Percentiles rank a stretch among this genome's conserved stretches.
Evolutionary conservation across 2,113 vertebrate genomes (phyloP).

Genomic region (Pelvicachromis taeniatus): DNA sequence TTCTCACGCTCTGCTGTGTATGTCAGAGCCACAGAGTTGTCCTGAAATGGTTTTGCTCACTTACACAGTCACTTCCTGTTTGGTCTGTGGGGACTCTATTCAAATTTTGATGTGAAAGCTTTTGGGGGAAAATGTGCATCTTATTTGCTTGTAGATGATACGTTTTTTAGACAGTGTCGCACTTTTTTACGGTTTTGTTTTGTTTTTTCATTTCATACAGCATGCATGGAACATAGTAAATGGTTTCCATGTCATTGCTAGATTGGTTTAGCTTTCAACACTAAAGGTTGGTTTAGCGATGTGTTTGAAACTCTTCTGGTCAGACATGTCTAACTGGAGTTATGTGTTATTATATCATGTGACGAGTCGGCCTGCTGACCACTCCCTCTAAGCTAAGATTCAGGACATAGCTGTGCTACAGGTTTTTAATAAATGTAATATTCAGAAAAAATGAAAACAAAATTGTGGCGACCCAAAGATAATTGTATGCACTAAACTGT

Average conservation of each 20-base stretch:
- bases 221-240: neutral
- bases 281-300: neutral
- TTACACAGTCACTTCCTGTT: neutral
- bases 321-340: neutral
- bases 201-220: neutral
- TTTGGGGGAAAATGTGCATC: neutral
- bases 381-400: neutral
- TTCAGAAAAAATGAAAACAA: neutral
- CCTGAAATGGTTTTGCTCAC: neutral
- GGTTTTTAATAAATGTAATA: neutral
- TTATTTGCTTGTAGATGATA: neutral
- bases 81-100: neutral
- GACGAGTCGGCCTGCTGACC: neutral
- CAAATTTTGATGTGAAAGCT: neutral
- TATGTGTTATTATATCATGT: neutral
- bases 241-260: neutral
- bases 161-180: neutral
- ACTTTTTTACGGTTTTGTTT: neutral
- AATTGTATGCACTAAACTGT: neutral
- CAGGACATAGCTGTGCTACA: neutral
- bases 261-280: neutral
- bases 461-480: neutral
- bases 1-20: rapidly evolving
- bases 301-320: neutral
- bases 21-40: neutral